Evolutionary conservation across 1,140 invertebrate species (phyloP).

Genomic region (Caligus rogercresseyi): DNA sequence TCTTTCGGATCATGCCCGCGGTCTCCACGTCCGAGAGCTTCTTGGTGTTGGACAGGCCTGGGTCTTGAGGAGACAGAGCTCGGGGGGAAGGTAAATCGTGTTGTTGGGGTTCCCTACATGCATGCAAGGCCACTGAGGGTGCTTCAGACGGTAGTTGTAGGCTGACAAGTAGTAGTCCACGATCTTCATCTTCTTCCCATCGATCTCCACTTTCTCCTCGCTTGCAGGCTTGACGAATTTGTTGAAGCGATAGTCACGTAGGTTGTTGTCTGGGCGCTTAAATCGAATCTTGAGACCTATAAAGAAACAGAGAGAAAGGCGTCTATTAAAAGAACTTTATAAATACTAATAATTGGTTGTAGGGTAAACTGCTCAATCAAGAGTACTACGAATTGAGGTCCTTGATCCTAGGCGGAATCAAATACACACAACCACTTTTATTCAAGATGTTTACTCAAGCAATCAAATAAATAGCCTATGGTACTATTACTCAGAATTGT

Average conservation of each 20-base stretch:
- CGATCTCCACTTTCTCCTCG: neutral
- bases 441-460: no score
- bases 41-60: slow-evolving; percentile 9
- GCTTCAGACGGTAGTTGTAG: neutral
- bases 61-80: slow-evolving; percentile 7
- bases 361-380: no score
- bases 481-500: no score
- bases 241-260: neutral
- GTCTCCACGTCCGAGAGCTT: slow-evolving; percentile 4
- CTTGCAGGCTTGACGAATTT: neutral
- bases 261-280: neutral
- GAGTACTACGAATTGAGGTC: no score
- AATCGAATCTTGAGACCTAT: slow-evolving; percentile 5
- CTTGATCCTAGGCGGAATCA: no score
- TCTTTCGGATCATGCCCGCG: slow-evolving; percentile 6
- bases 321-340: no score
- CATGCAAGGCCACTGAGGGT: slow-evolving; percentile 12
- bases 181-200: slow-evolving; percentile 13
- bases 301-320: neutral
- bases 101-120: slow-evolving; percentile 11
- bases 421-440: no score
- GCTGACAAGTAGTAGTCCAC: neutral
- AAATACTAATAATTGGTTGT: no score
- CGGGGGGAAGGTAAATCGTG: slow-evolving; percentile 17
- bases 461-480: no score